Base-by-base conservation (phyloP, 2,888 invertebrate species). In the Eupithecia abbreviata region DNA sequence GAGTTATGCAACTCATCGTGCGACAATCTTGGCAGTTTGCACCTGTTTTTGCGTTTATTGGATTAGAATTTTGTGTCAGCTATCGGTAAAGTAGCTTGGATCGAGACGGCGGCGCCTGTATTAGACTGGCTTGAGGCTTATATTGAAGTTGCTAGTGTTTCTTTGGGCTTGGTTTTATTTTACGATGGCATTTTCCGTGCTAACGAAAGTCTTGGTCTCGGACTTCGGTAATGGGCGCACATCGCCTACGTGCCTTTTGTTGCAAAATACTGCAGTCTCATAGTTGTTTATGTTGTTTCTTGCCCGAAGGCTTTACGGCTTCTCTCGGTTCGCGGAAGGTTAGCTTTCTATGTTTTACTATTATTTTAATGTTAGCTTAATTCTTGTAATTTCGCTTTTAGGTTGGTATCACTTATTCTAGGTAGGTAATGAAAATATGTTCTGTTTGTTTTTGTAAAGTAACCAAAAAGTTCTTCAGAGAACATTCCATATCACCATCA, bases 1-100 rank as follows among this genome's bases (percentile, higher is more conserved):
- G 85, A 83, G 82, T 90, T 89, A 89, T 88, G 89, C 87, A 89
- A 90, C 84, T 83, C 83, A 82, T 84, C 86, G 86, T 90, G 90
- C 85, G 88, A 90, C 89, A 87, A 82, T 80, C 80, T 85, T 83
- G 81, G 84, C 84, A 79, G 77, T 85, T 84, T 81, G 79, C 83
- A 83, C 84, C 76, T 82, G 83, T 88, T 89, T 87, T 88, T 88
- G 83, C 84, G 51, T 82, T 78, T 79, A 84, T 88, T 85, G 84
- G 84, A 86, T 84, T 78, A 83, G 84, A 84, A 86, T 89, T 87
- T 86, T 86, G 85, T 84, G 84, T 85, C 84, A 83, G 79, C 77
- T 84, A 84, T 84, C 84, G 85, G 84, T 87, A 82, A 79, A 76
- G 42, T 79, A 78, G 71, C 76, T 82, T 83, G 82, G 80, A 83